These are phyloP conservation scores for Synergus umbraculus DNA, from an alignment of 2,888 invertebrate species.

Conservation along the genomic window DNA sequence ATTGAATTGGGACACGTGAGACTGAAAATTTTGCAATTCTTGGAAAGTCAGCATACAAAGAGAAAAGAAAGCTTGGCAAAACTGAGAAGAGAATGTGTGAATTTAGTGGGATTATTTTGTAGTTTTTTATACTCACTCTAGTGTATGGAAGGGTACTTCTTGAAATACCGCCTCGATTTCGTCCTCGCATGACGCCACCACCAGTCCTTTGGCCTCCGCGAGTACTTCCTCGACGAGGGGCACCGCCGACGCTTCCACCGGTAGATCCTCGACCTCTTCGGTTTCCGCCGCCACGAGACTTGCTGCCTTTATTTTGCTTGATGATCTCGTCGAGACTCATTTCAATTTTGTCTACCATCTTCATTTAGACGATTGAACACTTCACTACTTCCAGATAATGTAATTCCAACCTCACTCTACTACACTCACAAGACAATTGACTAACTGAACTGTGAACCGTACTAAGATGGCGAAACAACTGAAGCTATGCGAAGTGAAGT, in stretches of 20 bases:
- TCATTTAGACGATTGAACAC: conserved; percentile 69
- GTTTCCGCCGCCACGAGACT: conserved; percentile 81
- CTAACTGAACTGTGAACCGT: no score
- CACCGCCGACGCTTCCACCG: conserved; percentile 79
- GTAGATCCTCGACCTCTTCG: conserved; percentile 78
- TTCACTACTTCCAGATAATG: not conserved
- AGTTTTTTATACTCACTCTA: conserved; percentile 80
- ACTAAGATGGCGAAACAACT: no score
- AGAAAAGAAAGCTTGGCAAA: no score
- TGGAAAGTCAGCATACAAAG: no score
- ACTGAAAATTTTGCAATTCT: not conserved
- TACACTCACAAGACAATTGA: no score
- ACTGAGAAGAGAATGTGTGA: no score
- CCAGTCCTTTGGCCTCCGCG: conserved; percentile 81
- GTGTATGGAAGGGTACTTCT: conserved; percentile 81
- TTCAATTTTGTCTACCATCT: conserved; percentile 96
- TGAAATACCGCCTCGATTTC: conserved; percentile 85
- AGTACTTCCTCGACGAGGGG: conserved; percentile 78
- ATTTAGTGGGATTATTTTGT: not conserved
- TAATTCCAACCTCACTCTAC: conserved; percentile 16
- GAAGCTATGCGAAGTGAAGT: no score
- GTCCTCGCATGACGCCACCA: conserved; percentile 84
- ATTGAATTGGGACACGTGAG: no score
- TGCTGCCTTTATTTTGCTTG: conserved; percentile 87
- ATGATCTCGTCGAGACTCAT: conserved; percentile 99